These are phyloP conservation scores for Trisateles emortualis DNA, from an alignment of 2,888 invertebrate genomes.

Conservation along the genomic window DNA sequence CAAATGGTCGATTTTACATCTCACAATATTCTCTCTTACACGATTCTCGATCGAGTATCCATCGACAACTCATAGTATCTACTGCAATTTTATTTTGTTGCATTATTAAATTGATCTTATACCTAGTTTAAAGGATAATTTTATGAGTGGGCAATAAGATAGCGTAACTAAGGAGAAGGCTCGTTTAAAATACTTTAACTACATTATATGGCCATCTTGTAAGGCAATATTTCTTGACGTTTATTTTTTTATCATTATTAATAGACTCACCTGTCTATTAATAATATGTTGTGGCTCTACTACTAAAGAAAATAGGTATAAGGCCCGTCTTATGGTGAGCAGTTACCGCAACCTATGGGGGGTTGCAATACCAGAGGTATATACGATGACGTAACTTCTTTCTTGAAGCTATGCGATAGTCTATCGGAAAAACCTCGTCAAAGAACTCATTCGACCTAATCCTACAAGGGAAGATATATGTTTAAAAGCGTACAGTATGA, in stretches of 20 bases:
- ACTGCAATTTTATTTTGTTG: constrained; percentile 22
- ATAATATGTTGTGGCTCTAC: background rate
- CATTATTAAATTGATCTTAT: constrained; percentile 35
- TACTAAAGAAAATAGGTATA: no score
- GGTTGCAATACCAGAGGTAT: no score
- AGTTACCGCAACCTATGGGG: no score
- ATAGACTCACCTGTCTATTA: background rate
- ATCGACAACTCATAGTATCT: constrained; percentile 20
- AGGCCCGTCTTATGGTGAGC: no score
- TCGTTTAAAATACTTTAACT: constrained; percentile 6
- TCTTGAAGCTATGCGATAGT: no score
- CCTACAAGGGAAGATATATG: no score
- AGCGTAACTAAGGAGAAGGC: constrained; percentile 16
- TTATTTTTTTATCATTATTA: background rate
- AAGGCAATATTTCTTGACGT: background rate
- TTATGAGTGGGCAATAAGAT: constrained; percentile 37
- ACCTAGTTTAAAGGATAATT: constrained; percentile 30
- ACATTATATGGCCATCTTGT: constrained; percentile 6
- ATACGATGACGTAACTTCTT: no score
- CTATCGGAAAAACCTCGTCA: no score
- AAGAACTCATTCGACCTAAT: no score
- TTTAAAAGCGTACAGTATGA: no score
- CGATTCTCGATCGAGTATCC: background rate
- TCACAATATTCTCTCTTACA: background rate
- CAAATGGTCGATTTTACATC: no score